A percentile compares a stretch with the other conserved stretches of the same genome.
phyloP scores from a whole-genome alignment of 2,797 vertebrate genomes.

The Mastacembelus armatus region DNA sequence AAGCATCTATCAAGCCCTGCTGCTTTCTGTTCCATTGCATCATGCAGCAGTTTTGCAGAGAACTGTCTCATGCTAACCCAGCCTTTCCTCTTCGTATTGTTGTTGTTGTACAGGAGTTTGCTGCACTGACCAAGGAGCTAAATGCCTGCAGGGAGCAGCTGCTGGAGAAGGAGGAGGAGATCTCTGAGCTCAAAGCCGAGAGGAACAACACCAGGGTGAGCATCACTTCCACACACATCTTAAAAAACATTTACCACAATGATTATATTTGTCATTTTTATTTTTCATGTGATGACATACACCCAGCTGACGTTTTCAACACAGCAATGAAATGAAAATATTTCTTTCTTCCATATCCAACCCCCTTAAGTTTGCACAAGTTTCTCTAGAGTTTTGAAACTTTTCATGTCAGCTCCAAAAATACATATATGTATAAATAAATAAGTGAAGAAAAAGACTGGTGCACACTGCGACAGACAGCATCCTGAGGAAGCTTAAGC shows the following conservation, averaged over 20 bases:
- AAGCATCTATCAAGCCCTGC: not conserved
- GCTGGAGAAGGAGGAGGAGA: constrained; percentile 99
- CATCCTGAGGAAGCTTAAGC: constrained; percentile 35
- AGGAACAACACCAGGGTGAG: constrained; percentile 99
- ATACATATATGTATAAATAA: no score
- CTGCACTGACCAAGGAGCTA: constrained; percentile 97
- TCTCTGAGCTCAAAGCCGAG: constrained; percentile 98
- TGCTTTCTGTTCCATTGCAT: not conserved
- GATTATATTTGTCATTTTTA: no score
- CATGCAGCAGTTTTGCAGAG: not conserved
- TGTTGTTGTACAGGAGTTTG: constrained; percentile 91
- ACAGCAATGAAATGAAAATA: not conserved
- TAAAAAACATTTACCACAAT: no score
- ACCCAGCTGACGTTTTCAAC: not conserved
- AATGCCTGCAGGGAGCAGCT: constrained; percentile 97
- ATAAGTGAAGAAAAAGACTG: no score
- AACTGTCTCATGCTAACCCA: constrained; percentile 34
- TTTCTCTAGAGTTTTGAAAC: constrained; percentile 15
- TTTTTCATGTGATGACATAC: no score
- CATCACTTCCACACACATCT: constrained; percentile 3
- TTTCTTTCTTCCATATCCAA: not conserved
- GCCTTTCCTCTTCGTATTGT: constrained; percentile 34
- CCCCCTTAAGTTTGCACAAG: not conserved
- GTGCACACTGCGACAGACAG: constrained; percentile 28
- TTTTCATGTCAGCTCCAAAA: not conserved